Percentiles rank a stretch among this genome's conserved stretches.
phyloP scores from a whole-genome alignment of 2,888 invertebrate genomes.

The Ptychoptera contaminata region DNA sequence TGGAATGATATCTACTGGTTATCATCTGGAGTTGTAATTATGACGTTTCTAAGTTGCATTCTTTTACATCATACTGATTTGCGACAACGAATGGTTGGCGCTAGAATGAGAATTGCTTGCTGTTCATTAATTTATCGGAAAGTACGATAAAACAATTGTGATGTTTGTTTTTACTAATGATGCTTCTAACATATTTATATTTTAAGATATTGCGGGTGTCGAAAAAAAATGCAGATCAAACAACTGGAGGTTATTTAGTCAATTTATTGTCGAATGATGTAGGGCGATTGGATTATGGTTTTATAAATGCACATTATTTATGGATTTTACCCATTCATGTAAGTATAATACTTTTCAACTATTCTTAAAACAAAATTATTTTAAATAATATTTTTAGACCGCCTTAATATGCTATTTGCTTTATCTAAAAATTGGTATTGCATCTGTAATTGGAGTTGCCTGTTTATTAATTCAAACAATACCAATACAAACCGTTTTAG shows the following conservation, averaged over 20 bases:
- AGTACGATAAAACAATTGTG: conserved; percentile 22
- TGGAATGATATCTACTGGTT: conserved; percentile 27
- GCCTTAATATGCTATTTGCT: conserved; percentile 47
- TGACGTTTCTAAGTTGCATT: conserved; percentile 23
- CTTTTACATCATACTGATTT: conserved; percentile 13
- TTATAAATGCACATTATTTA: conserved; percentile 60
- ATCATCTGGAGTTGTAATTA: conserved; percentile 21
- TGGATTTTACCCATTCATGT: conserved; percentile 60
- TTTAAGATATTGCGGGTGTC: conserved; percentile 29
- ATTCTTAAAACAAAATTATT: not conserved
- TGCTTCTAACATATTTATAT: not conserved
- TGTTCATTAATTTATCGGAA: conserved; percentile 46
- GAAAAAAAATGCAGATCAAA: conserved; percentile 42
- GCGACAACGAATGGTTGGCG: conserved; percentile 26
- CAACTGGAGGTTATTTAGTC: conserved; percentile 66
- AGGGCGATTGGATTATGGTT: conserved; percentile 65
- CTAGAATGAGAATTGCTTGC: conserved; percentile 40
- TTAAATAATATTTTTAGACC: not conserved
- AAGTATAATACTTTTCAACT: not conserved
- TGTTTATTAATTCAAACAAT: conserved; percentile 56
- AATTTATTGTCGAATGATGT: conserved; percentile 81
- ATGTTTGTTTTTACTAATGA: not conserved
- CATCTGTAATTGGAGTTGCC: conserved; percentile 52
- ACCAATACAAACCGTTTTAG: conserved; percentile 45
- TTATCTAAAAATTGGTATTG: conserved; percentile 48